Conservation (phyloP, 2,888 invertebrate genomes). For the Scaptomyza tumidula region DNA sequence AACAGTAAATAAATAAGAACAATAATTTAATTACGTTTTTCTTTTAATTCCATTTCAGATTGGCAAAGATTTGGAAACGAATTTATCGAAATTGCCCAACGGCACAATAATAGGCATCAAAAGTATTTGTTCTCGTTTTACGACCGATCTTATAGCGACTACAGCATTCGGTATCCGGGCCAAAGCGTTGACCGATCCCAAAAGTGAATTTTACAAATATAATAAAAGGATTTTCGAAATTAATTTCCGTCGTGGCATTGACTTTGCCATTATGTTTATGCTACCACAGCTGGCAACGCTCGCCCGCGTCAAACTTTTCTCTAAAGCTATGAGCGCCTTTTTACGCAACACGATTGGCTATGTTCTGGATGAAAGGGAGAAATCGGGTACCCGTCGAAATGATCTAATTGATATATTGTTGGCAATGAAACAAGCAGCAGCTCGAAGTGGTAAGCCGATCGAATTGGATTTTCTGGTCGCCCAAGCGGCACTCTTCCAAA, state of each 20-base stretch:
- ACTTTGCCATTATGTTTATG: constrained; percentile 60
- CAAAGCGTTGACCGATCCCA: constrained; percentile 79
- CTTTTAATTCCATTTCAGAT: constrained; percentile 36
- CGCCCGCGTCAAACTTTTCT: constrained; percentile 61
- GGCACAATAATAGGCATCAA: constrained; percentile 31
- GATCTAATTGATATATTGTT: constrained; percentile 85
- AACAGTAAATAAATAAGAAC: not conserved
- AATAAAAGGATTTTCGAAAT: constrained; percentile 61
- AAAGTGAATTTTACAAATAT: constrained; percentile 81
- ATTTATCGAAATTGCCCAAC: constrained; percentile 6
- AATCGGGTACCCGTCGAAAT: constrained; percentile 74
- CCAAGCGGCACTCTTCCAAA: constrained; percentile 81
- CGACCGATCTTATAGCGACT: constrained; percentile 84
- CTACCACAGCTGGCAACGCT: constrained; percentile 60
- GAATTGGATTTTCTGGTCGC: constrained; percentile 72
- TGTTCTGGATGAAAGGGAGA: constrained; percentile 82
- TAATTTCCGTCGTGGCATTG: constrained; percentile 45
- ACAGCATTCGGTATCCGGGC: constrained; percentile 84
- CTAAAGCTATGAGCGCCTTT: constrained; percentile 66
- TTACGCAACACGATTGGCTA: constrained; percentile 79
- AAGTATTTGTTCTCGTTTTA: constrained; percentile 64
- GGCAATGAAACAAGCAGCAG: constrained; percentile 73
- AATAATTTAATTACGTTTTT: no score
- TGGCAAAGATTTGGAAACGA: constrained; percentile 59
- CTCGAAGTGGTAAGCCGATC: constrained; percentile 15